phyloP scores from a whole-genome alignment of 2,888 invertebrate genomes.

The Hypomecis atomaria region DNA sequence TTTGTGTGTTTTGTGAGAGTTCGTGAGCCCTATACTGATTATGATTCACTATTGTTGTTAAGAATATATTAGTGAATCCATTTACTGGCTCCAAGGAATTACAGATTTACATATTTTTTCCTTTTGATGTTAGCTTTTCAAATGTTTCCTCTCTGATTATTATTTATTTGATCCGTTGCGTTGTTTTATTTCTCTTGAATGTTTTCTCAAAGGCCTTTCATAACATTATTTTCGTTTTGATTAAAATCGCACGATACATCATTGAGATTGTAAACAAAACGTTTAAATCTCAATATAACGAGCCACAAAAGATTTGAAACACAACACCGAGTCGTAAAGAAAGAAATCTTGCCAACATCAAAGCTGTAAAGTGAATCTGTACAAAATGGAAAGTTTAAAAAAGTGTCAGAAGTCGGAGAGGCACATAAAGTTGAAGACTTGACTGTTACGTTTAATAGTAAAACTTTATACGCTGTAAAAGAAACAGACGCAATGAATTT shows the following conservation, averaged over 20 bases:
- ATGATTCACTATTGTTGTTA: slow-evolving; percentile 57
- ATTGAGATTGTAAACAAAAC: slow-evolving; percentile 19
- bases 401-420: slow-evolving; percentile 29
- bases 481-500: slow-evolving; percentile 50
- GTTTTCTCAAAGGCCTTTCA: slow-evolving; percentile 1
- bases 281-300: slow-evolving; percentile 14
- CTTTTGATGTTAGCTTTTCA: slow-evolving; percentile 25
- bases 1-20: slow-evolving; percentile 48
- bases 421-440: slow-evolving; percentile 29
- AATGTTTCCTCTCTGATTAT: slow-evolving; percentile 15
- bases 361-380: slow-evolving; percentile 33
- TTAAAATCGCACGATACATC: slow-evolving; percentile 2
- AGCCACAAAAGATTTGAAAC: slow-evolving; percentile 27
- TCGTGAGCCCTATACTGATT: slow-evolving; percentile 58
- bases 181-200: not conserved
- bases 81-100: slow-evolving; percentile 44
- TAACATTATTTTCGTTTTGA: not conserved
- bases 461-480: slow-evolving; percentile 54
- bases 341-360: slow-evolving; percentile 30
- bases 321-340: slow-evolving; percentile 29
- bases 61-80: slow-evolving; percentile 54
- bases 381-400: slow-evolving; percentile 31
- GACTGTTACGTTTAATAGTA: slow-evolving; percentile 40
- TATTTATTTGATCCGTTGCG: slow-evolving; percentile 15
- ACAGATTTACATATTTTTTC: slow-evolving; percentile 27